Percentiles rank a stretch among this genome's conserved stretches.
phyloP scores from a whole-genome alignment of 1,140 invertebrate genomes.

The Dolichoris vasculosae region DNA sequence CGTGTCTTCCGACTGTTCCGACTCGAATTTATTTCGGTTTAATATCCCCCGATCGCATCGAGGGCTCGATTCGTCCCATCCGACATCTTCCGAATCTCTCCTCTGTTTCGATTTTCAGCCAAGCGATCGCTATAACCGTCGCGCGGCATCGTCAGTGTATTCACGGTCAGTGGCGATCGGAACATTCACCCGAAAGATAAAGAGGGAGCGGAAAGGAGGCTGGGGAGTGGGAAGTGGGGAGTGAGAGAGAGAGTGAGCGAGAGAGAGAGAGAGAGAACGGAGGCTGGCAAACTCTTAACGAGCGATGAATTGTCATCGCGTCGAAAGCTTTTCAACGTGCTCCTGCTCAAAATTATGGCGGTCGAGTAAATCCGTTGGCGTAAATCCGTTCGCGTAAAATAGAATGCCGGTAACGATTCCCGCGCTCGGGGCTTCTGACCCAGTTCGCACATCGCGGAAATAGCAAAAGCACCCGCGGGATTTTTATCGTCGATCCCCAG shows the following conservation, averaged over 20 bases:
- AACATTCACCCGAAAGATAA: background rate
- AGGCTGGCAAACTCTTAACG: background rate
- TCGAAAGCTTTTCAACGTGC: background rate
- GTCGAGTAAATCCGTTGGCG: background rate
- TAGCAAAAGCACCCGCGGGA: constrained; percentile 29
- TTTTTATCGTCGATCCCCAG: constrained; percentile 29
- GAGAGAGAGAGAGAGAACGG: background rate
- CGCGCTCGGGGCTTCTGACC: constrained; percentile 11
- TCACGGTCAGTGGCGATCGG: constrained; percentile 42
- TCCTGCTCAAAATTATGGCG: background rate
- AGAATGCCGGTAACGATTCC: background rate
- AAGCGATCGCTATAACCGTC: background rate
- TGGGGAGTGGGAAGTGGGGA: background rate
- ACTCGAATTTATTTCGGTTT: no score
- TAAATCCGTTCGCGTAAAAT: background rate
- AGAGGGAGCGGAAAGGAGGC: background rate
- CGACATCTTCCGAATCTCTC: background rate
- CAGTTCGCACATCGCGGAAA: constrained; percentile 46
- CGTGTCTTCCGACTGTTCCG: background rate
- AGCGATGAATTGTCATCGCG: background rate
- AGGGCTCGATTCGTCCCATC: background rate
- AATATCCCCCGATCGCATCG: background rate
- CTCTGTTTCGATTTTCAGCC: background rate
- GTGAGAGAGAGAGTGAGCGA: background rate
- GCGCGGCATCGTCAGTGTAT: background rate